Base-by-base conservation (phyloP, 2,113 vertebrate species). In the Leptobrachium leishanense region DNA sequence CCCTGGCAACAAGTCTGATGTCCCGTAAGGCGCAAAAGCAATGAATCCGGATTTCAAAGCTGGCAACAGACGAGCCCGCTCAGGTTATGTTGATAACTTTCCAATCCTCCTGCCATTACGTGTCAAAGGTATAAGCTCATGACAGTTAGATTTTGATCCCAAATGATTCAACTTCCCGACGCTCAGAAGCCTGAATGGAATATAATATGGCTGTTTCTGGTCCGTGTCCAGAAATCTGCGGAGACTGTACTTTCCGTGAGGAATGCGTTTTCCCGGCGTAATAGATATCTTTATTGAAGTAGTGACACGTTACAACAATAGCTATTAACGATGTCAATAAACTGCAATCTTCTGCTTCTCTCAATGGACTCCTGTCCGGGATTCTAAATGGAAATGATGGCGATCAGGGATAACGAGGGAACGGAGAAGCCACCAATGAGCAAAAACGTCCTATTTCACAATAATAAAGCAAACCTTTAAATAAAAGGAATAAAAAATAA, bases 271-370 rank as follows among this genome's bases (percentile, higher is more conserved):
- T 72, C 62, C 20, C 39, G 74, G 12, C 62, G 15, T 54, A 62
- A 68, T 68, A 63, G 71, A 68, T 81, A 67, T 13, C 64, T 74
- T 44, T 68, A 74, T 81, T 81, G 78, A 74, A 68, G 66, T 46
- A 68, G 55, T 15, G 10, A 62, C 71, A 39, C 46, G 11, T 7
- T 40, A 50, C 50, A 40, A 53, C 59, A 66, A 12, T 41, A 40
- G 71, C 78, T 20, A 74, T 81, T 81, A 68, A 50, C 50, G 31
- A 13, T 50, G 72, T 68, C 78, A 74, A 81, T 81, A 81, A 15
- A 41, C 13, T 40, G 31, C 54, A 42, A 6, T 74, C 57, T 62
- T 68, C 78, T 68, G 31, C 41, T 12, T 3, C 78, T 40, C 12
- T 42, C 20, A 62, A 68, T 68, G 63, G 20, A 68, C 50, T 40